Conservation (phyloP, 1,140 invertebrate species). For the Cheumatopsyche charites region DNA sequence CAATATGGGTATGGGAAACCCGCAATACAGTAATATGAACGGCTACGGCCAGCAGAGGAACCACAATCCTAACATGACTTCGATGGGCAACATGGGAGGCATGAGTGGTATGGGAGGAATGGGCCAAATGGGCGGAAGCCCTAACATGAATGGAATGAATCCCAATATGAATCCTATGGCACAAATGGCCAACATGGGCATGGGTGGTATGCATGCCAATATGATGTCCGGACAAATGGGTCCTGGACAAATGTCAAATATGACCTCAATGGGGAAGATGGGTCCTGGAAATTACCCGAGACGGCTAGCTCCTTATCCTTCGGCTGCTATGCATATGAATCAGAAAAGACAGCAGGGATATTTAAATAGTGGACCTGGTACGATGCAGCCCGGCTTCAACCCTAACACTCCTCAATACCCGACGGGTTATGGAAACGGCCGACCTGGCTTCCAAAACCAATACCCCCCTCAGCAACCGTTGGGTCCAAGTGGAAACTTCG, state of each 20-base stretch:
- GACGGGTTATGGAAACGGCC: slow-evolving; percentile 60
- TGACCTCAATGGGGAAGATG: slow-evolving; percentile 67
- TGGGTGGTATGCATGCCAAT: slow-evolving; percentile 63
- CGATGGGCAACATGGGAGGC: slow-evolving; percentile 67
- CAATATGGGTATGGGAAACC: slow-evolving; percentile 63
- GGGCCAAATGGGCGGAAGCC: slow-evolving; percentile 59
- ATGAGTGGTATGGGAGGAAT: slow-evolving; percentile 66
- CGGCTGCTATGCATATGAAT: slow-evolving; percentile 79
- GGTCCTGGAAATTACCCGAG: slow-evolving; percentile 62
- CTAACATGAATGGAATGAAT: slow-evolving; percentile 61
- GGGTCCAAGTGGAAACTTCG: slow-evolving; percentile 63
- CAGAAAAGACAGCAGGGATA: slow-evolving; percentile 71
- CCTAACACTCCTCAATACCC: slow-evolving; percentile 65
- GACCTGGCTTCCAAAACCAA: slow-evolving; percentile 71
- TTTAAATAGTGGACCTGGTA: slow-evolving; percentile 53
- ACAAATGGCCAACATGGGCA: slow-evolving; percentile 70
- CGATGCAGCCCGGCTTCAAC: slow-evolving; percentile 64
- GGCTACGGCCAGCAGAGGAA: slow-evolving; percentile 61
- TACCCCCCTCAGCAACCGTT: slow-evolving; percentile 71
- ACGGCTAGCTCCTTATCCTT: slow-evolving; percentile 79
- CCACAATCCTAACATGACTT: slow-evolving; percentile 65
- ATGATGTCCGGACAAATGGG: slow-evolving; percentile 67
- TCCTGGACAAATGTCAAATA: slow-evolving; percentile 60
- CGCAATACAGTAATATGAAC: slow-evolving; percentile 61
- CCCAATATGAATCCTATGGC: slow-evolving; percentile 66